A percentile compares a stretch with the other conserved stretches of the same genome.
phyloP scores from a whole-genome alignment of 2,888 invertebrate genomes.

The Ichneumon xanthorius region DNA sequence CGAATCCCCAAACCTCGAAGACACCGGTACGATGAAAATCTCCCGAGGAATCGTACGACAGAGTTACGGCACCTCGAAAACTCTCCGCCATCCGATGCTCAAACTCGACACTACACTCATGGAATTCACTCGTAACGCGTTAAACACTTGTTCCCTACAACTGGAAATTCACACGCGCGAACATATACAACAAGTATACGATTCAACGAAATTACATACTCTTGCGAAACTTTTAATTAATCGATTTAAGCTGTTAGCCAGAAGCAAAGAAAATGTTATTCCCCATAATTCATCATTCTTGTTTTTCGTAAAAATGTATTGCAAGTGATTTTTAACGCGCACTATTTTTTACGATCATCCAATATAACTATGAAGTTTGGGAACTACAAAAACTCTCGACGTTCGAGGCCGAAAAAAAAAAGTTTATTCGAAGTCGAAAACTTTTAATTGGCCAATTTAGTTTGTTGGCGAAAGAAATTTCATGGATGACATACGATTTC shows the following conservation, averaged over 20 bases:
- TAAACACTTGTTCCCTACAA: background rate
- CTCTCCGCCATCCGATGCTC: conserved; percentile 28
- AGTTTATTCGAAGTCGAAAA: background rate
- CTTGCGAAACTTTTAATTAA: background rate
- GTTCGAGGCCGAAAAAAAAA: background rate
- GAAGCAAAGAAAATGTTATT: background rate
- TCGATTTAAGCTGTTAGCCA: background rate
- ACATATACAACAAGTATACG: background rate
- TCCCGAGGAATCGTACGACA: background rate
- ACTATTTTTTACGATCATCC: background rate
- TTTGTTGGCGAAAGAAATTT: background rate
- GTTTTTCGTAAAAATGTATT: background rate
- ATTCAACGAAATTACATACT: background rate
- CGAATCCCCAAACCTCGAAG: conserved; percentile 7
- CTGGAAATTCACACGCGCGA: background rate
- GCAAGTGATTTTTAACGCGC: background rate
- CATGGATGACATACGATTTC: background rate
- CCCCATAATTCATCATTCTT: background rate
- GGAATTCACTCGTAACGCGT: conserved; percentile 34
- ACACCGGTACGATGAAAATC: background rate
- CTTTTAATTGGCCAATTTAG: background rate
- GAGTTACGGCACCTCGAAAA: conserved; percentile 18
- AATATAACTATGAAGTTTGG: background rate
- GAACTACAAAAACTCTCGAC: background rate
- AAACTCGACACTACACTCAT: background rate